Base-by-base conservation (phyloP, 2,888 invertebrate genomes). In the Agrilus cyanescens region DNA sequence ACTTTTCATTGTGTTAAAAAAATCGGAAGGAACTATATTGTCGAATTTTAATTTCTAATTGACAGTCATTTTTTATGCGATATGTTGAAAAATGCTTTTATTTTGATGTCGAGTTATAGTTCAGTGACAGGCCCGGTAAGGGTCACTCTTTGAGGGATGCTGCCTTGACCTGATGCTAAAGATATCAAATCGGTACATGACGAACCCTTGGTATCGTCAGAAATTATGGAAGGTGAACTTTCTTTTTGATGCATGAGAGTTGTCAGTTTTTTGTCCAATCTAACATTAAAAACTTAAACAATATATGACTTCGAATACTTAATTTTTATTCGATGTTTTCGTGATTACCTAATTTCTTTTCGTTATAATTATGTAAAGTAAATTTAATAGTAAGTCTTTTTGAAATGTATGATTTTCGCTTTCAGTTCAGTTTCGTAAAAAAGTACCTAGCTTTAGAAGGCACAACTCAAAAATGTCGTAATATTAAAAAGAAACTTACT, bases 111-210 rank as follows among this genome's bases (percentile, higher is more conserved):
- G 25, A 25, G 18, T 40, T 53, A 59, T 36, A 65, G 55, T 59
- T 77, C 76, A 2, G 77, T 78, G 13, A 78, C 76, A 12, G 76
- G 76, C 13, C 78, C 78, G 50, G 75, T 74, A 37, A 77, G 68
- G 29, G 75, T 73, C 30, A 68, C 65, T 44, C 63, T 60, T 39
- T 53, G 54, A 13, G 52, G 50, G 29, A 48, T 10, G 10, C 5
- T 10, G 4, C 25, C 8, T 6, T 25, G 15, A 33, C 15, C 10
- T 12, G 33, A 33, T 33, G 33, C 2, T 15, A 14, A n/a, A 12
- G 33, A 33, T 13, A 33, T 33, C 33, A 33, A 33, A 15, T 14
- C 33, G 15, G 33, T 33, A 7, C 33, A 13, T 15, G 33, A 33
- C 33, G 33, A 33, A 33, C 13, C n/a, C 52, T 61, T 64, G 31